Conservation (phyloP, 2,888 invertebrate genomes). For the Tuta absoluta region DNA sequence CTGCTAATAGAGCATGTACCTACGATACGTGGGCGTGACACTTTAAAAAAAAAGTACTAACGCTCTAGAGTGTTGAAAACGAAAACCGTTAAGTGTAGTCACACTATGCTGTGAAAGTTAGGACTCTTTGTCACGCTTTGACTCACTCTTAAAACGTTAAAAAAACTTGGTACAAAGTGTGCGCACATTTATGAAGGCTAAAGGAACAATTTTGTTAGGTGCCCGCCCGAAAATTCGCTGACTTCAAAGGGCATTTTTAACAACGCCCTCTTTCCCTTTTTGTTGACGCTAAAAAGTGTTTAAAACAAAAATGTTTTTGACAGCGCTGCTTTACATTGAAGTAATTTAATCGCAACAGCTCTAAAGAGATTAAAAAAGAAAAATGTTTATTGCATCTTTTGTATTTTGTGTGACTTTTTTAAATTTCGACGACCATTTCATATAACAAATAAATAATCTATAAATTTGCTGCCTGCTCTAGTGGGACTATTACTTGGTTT, state of each 20-base stretch:
- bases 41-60: not conserved
- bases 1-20: too few species aligned
- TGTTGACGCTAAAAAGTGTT: constrained; percentile 69
- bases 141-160: constrained; percentile 59
- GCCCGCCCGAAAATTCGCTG: constrained; percentile 70
- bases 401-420: too few species aligned
- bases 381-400: too few species aligned
- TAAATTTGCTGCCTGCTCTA: too few species aligned
- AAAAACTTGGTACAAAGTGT: constrained; percentile 60
- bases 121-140: constrained; percentile 65
- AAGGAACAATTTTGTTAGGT: constrained; percentile 78
- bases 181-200: constrained; percentile 71
- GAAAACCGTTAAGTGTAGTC: constrained; percentile 46
- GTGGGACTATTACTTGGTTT: too few species aligned
- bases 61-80: constrained; percentile 7
- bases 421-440: too few species aligned
- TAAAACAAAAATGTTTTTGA: constrained; percentile 48
- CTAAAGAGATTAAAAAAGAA: not conserved
- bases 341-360: constrained; percentile 34
- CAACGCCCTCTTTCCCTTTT: constrained; percentile 66
- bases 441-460: too few species aligned
- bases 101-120: constrained; percentile 51
- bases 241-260: constrained; percentile 75
- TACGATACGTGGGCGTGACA: too few species aligned
- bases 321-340: constrained; percentile 37